Evolutionary conservation across 2,888 invertebrate genomes (phyloP).

Genomic region (Cantharis rufa): DNA sequence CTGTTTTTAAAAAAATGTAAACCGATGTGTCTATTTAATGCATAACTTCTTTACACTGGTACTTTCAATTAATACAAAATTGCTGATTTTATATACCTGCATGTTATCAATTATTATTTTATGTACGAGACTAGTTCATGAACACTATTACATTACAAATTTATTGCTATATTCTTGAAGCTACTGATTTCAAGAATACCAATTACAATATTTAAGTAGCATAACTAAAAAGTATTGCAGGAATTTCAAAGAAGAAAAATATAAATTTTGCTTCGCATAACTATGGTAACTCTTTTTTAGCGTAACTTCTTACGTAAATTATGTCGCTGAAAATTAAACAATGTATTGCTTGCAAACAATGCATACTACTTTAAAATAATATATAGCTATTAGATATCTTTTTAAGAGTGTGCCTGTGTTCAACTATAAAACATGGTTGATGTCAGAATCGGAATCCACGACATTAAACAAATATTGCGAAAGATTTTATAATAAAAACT

Average conservation of each 20-base stretch:
- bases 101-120: background rate
- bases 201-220: background rate
- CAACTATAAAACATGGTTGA: too few relatives aligned
- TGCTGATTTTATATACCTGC: background rate
- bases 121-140: background rate
- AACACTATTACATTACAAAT: background rate
- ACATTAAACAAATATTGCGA: too few relatives aligned
- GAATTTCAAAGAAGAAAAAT: background rate
- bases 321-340: too few relatives aligned
- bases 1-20: background rate
- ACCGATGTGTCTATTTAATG: background rate
- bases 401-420: too few relatives aligned
- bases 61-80: background rate
- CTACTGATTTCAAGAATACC: background rate
- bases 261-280: background rate
- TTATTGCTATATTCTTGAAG: background rate
- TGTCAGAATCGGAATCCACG: too few relatives aligned
- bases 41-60: background rate
- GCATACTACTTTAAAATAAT: too few relatives aligned
- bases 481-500: too few relatives aligned
- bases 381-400: too few relatives aligned
- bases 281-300: too few relatives aligned
- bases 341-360: too few relatives aligned
- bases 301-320: too few relatives aligned
- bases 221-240: background rate